Conservation (phyloP, 2,113 vertebrate genomes). For the Patagioenas fasciata region DNA sequence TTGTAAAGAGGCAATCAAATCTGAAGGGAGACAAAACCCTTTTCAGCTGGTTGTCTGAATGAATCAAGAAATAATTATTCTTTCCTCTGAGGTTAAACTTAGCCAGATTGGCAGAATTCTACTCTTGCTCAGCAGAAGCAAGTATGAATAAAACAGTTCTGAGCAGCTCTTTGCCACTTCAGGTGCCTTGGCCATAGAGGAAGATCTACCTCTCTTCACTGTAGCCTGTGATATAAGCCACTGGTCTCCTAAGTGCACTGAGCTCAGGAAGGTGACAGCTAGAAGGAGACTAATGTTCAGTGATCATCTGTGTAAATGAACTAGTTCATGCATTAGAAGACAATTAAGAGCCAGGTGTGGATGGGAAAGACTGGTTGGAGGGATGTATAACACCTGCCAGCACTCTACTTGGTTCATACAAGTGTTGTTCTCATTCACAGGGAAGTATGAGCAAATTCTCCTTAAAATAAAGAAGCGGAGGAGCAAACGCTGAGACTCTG, state of each 20-base stretch:
- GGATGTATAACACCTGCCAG: not conserved
- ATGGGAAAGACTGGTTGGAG: not conserved
- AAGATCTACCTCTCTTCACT: not conserved
- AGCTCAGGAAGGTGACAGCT: not conserved
- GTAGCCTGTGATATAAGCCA: not conserved
- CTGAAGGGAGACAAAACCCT: not conserved
- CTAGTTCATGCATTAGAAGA: not conserved
- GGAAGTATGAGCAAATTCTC: not conserved
- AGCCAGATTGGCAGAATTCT: not conserved
- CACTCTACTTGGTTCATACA: not conserved
- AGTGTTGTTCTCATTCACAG: not conserved
- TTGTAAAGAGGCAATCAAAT: not conserved
- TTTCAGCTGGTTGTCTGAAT: not conserved
- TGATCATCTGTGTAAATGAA: not conserved
- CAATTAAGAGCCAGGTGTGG: not conserved
- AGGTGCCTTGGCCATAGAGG: not conserved
- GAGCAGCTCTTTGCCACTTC: not conserved
- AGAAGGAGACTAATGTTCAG: not conserved
- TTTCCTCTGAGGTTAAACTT: not conserved
- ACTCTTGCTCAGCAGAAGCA: not conserved
- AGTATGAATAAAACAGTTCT: not conserved
- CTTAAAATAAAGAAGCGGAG: not conserved
- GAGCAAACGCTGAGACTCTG: not conserved
- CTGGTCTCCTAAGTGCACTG: not conserved
- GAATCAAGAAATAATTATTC: constrained; percentile 9